These are phyloP conservation scores for Drosophila rufa DNA, from an alignment of 1,140 invertebrate species.

Conservation along the genomic window DNA sequence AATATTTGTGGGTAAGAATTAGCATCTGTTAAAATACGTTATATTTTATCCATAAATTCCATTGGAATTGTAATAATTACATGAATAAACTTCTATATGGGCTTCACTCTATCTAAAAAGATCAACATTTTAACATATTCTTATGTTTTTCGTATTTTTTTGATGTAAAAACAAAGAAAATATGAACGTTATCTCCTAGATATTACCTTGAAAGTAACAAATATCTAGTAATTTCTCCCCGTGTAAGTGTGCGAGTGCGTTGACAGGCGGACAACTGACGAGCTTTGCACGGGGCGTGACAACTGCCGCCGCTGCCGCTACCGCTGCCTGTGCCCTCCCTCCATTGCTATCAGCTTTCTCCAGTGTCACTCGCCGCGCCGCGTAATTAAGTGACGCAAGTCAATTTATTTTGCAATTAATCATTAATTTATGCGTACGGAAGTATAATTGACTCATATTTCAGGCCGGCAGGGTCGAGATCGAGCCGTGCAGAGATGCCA, in stretches of 20 bases:
- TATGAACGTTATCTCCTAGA: neutral
- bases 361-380: conserved; percentile 47
- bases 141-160: neutral
- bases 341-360: conserved; percentile 45
- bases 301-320: conserved; percentile 23
- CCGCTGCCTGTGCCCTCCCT: neutral
- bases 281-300: conserved; percentile 50
- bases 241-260: conserved; percentile 39
- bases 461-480: conserved; percentile 35
- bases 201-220: neutral
- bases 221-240: neutral
- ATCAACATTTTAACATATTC: neutral
- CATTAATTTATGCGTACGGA: conserved; percentile 83
- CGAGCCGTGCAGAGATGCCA: conserved; percentile 21
- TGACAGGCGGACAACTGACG: conserved; percentile 55
- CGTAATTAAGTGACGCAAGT: conserved; percentile 82
- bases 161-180: neutral
- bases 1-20: too few species aligned
- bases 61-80: too few species aligned
- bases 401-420: conserved; percentile 85
- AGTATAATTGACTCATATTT: conserved; percentile 83
- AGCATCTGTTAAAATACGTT: too few species aligned
- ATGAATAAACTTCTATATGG: too few species aligned
- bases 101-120: too few species aligned
- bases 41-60: too few species aligned